Evolutionary conservation across 2,888 invertebrate species (phyloP).

Genomic region (Boloria euphrosyne): DNA sequence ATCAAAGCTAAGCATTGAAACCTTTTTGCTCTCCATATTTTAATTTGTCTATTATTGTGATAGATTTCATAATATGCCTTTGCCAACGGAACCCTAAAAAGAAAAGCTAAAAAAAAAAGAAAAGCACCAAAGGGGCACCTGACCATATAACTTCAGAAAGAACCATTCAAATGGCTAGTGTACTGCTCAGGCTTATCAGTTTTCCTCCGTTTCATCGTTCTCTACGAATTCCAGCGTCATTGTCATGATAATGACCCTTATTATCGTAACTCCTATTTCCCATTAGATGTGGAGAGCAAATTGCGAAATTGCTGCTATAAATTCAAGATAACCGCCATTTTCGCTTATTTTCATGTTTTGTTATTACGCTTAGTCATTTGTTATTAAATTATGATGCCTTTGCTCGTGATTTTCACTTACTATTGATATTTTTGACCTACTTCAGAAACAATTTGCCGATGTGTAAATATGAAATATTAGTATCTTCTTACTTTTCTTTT

Average conservation of each 20-base stretch:
- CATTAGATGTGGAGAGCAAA: conserved; percentile 7
- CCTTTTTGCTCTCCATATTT: too few relatives aligned
- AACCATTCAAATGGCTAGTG: neutral
- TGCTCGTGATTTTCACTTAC: neutral
- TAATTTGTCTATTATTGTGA: too few relatives aligned
- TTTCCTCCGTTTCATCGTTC: conserved; percentile 1
- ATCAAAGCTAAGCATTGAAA: too few relatives aligned
- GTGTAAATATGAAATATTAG: too few relatives aligned
- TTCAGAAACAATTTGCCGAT: too few relatives aligned
- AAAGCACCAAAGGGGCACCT: too few relatives aligned
- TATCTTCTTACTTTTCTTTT: too few relatives aligned
- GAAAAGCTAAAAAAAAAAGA: too few relatives aligned
- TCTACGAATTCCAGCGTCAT: conserved; percentile 8
- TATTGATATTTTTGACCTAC: neutral
- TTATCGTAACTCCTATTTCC: conserved; percentile 13
- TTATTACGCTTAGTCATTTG: conserved; percentile 10
- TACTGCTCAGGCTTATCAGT: neutral
- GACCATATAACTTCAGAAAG: neutral
- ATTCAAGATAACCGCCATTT: conserved; percentile 5
- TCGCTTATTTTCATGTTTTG: conserved; percentile 10
- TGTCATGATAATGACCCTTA: conserved; percentile 24
- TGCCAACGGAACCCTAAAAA: too few relatives aligned
- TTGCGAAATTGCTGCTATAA: conserved; percentile 15
- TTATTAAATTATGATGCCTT: neutral
- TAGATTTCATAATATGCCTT: too few relatives aligned